Conservation (phyloP, 2,888 invertebrate genomes). For the Melinopterus prodromus region DNA sequence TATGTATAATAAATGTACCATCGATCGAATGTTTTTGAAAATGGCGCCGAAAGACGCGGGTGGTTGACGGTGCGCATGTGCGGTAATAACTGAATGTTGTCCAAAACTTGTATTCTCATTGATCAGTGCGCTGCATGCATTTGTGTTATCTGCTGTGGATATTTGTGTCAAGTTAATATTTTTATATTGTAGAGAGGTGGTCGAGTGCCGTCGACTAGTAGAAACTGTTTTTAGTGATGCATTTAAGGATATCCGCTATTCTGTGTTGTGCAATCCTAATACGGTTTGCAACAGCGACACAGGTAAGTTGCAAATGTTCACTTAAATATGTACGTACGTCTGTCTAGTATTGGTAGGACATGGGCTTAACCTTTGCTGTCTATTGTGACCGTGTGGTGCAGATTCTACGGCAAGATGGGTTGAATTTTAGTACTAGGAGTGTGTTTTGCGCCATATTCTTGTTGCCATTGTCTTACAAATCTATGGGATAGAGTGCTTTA, state of each 20-base stretch:
- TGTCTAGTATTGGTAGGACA: slow-evolving; percentile 29
- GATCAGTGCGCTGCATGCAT: slow-evolving; percentile 58
- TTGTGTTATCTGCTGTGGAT: slow-evolving; percentile 55
- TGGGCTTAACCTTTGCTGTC: slow-evolving; percentile 38
- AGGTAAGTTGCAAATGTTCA: slow-evolving; percentile 68
- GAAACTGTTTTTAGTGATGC: slow-evolving; percentile 69
- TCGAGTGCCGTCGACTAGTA: slow-evolving; percentile 53
- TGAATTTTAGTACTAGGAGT: background rate
- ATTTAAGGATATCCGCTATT: slow-evolving; percentile 80
- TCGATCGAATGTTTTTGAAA: slow-evolving; percentile 15
- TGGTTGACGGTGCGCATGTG: slow-evolving; percentile 48
- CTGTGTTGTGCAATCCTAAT: slow-evolving; percentile 76
- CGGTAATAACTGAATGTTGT: slow-evolving; percentile 37
- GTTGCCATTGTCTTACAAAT: slow-evolving; percentile 16
- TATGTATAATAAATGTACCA: background rate
- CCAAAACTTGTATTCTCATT: slow-evolving; percentile 49
- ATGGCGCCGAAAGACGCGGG: slow-evolving; percentile 15
- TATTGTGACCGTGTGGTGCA: slow-evolving; percentile 19
- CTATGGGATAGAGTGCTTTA: background rate
- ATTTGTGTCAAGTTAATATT: slow-evolving; percentile 58
- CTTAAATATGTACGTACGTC: slow-evolving; percentile 21
- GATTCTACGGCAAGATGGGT: background rate
- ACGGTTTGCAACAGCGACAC: slow-evolving; percentile 78
- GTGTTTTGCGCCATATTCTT: slow-evolving; percentile 31
- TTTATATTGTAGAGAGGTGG: slow-evolving; percentile 53